Base-by-base conservation (phyloP, 1,140 invertebrate species). In the Drosophila nigrodunni region DNA sequence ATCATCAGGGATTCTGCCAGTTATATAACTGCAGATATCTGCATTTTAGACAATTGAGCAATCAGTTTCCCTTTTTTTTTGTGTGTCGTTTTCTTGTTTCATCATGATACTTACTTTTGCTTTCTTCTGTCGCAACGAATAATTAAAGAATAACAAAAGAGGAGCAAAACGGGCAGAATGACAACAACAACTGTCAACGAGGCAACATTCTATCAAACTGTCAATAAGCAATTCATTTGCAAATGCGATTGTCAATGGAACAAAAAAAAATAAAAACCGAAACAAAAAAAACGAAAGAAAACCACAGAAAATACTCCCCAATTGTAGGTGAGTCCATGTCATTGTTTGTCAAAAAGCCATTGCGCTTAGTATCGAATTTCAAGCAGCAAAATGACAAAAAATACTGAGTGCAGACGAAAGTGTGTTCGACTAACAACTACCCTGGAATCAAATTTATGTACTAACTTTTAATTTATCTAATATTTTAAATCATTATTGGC, bases 151-250 rank as follows among this genome's bases (percentile, higher is more conserved):
- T 88, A 88, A 88, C 85, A 88, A 89, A 85, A 73, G 80, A 54
- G 61, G 13, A 15, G 8, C 50, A 7, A 44, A 47, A 7, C 9
- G 37, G 46, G 11, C 8, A 18, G 52, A 52, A 7, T 21, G 43
- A 7, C 39, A 54, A 55, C 60, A 76, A 73, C 71, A 80, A 71
- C 67, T 72, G 77, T 65, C 78, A 80, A 71, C 73, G 59, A 70
- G 70, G 34, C 70, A 81, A 81, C 85, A 74, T 85, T 85, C 80
- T 82, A 89, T 89, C 85, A 89, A 89, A 85, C 85, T 89, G 85
- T 89, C 85, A 89, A 89, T 89, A 89, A 89, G 85, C 85, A 83
- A 85, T 89, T 89, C 85, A 89, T 89, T 89, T 89, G 85, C 85
- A 89, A 89, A 89, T 85, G 85, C 74, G 66, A 74, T 74, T 66